Base-by-base conservation (phyloP, 2,113 vertebrate genomes). In the Engraulis encrasicolus region DNA sequence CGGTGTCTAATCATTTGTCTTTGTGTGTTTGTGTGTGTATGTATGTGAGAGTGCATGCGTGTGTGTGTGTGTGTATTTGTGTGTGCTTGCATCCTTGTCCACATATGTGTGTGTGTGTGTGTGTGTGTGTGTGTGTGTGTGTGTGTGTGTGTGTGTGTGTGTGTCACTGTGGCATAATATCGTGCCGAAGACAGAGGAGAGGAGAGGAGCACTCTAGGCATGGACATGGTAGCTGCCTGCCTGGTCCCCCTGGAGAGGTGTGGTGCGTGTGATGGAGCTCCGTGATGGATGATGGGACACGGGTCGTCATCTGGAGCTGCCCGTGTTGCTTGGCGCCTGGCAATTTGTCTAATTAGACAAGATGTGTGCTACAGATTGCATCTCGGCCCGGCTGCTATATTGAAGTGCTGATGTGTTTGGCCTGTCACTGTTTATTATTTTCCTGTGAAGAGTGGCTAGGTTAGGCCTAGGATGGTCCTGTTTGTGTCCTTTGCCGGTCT, bases 151-250 rank as follows among this genome's bases (percentile, higher is more conserved):
- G 61, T 34, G 23, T 18, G 31, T 15, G 66, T 74, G 66, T 74
- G 12, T 74, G 66, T 31, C 14, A 27, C 66, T 74, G 31, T 74
- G 87, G 91, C 90, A 91, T 90, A 95, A 95, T 95, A 95, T 94
- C 89, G 81, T 85, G n/a, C n/a, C n/a, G n/a, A n/a, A n/a, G n/a
- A n/a, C n/a, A n/a, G n/a, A n/a, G n/a, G n/a, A n/a, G n/a, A n/a
- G 90, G 89, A 92, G 89, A 88, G 91, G 89, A 91, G 90, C 92
- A 93, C 92, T 91, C 90, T 61, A 91, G 91, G 92, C 93, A 71
- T 34, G 34, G 6, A 61, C 15, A 78, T 79, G n/a, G n/a, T n/a
- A n/a, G n/a, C n/a, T n/a, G 50, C 37, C 45, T 71, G 77, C 27
- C 52, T 79, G 83, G 83, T 91, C 92, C 89, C 89, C 81, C 85